Percentiles rank a stretch among this genome's conserved stretches.
Evolutionary conservation across 2,888 invertebrate species (phyloP).

Genomic region (Sycophila texana): DNA sequence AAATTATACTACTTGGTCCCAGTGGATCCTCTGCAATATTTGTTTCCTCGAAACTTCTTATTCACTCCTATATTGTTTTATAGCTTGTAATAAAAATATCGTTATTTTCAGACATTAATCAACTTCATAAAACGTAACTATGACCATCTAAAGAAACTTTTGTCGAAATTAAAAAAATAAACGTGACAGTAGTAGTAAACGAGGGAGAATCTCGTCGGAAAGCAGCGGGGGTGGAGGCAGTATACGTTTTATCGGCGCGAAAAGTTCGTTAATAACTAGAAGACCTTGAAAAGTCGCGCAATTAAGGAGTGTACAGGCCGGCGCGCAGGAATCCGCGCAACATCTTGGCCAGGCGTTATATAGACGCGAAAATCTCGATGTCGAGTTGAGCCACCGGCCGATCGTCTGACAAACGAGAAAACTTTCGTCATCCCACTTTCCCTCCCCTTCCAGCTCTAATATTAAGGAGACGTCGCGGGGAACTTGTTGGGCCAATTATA

Average conservation of each 20-base stretch:
- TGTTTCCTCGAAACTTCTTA: too few species aligned
- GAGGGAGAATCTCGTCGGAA: background rate
- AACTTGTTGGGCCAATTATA: slow-evolving; percentile 32
- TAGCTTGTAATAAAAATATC: too few species aligned
- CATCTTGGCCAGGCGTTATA: slow-evolving; percentile 19
- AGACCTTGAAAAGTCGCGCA: slow-evolving; percentile 29
- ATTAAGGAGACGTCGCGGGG: slow-evolving; percentile 15
- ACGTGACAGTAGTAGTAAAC: too few species aligned
- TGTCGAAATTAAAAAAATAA: background rate
- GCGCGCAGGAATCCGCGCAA: background rate
- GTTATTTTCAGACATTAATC: too few species aligned
- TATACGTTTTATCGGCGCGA: background rate
- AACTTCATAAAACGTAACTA: background rate
- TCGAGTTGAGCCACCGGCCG: slow-evolving; percentile 19
- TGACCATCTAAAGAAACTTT: background rate
- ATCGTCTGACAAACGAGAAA: slow-evolving; percentile 53
- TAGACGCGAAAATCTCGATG: slow-evolving; percentile 43
- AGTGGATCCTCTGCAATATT: too few species aligned
- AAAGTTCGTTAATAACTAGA: slow-evolving; percentile 6
- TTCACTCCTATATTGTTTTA: too few species aligned
- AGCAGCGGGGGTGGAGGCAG: background rate
- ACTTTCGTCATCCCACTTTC: slow-evolving; percentile 48
- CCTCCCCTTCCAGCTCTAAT: slow-evolving; percentile 13
- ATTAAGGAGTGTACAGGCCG: slow-evolving; percentile 22
- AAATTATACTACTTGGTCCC: too few species aligned